Percentiles rank a stretch among this genome's conserved stretches.
phyloP scores from a whole-genome alignment of 2,113 vertebrate genomes.

The Caloenas nicobarica region DNA sequence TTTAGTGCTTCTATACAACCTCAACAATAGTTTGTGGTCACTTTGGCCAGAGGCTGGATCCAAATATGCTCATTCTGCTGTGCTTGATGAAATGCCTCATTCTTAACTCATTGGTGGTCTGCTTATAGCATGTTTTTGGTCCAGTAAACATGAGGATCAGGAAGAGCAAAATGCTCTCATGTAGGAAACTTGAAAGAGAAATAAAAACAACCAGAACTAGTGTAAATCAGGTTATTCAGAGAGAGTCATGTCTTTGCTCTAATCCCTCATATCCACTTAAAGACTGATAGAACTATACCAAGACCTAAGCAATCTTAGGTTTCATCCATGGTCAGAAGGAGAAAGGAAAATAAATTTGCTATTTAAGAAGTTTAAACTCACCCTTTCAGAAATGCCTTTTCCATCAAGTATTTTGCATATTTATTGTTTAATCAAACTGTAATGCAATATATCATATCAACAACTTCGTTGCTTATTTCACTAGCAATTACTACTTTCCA shows the following conservation, averaged over 20 bases:
- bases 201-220: not conserved
- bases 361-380: not conserved
- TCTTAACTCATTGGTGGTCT: not conserved
- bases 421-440: not conserved
- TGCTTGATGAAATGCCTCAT: not conserved
- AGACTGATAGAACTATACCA: not conserved
- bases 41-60: not conserved
- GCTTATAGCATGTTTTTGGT: not conserved
- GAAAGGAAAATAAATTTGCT: not conserved
- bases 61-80: not conserved
- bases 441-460: not conserved
- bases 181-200: not conserved
- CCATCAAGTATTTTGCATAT: not conserved
- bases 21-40: not conserved
- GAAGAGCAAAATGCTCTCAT: not conserved
- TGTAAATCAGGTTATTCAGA: not conserved
- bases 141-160: not conserved
- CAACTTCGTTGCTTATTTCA: not conserved
- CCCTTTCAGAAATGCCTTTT: accelerated
- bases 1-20: not conserved
- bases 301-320: not conserved
- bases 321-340: not conserved
- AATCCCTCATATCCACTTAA: not conserved
- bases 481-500: not conserved
- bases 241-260: not conserved